Evolutionary conservation across 2,888 invertebrate species (phyloP).

Genomic region (Melinaea menophilus): DNA sequence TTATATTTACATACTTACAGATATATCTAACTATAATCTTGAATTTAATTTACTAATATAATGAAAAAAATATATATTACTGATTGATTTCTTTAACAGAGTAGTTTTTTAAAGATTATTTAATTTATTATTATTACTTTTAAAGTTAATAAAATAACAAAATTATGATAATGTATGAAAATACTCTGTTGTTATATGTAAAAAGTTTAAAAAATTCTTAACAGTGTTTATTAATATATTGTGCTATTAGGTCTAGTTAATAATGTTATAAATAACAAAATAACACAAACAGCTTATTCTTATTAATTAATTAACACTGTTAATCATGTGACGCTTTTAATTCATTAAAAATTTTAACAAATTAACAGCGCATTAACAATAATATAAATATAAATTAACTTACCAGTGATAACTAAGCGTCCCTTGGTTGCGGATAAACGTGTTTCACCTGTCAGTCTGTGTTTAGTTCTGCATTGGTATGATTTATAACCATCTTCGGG

Average conservation of each 20-base stretch:
- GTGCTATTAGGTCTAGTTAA: background rate
- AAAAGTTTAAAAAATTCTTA: constrained; percentile 2
- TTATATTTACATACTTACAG: constrained; percentile 50
- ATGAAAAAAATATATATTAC: background rate
- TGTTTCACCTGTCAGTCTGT: constrained; percentile 94
- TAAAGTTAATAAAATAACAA: background rate
- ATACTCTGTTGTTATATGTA: constrained; percentile 16
- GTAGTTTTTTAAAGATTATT: background rate
- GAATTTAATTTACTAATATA: constrained; percentile 25
- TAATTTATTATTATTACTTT: constrained; percentile 5
- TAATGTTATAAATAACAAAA: background rate
- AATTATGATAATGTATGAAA: constrained; percentile 4
- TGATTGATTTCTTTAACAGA: constrained; percentile 2
- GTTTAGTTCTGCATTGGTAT: constrained; percentile 95
- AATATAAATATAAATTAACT: constrained; percentile 54
- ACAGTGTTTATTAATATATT: constrained; percentile 18
- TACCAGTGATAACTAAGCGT: constrained; percentile 96
- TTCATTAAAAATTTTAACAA: constrained; percentile 26
- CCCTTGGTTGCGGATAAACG: constrained; percentile 95
- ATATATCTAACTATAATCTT: background rate
- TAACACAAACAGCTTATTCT: background rate
- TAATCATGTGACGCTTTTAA: constrained; percentile 26
- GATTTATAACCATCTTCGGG: constrained; percentile 96
- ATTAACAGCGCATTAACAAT: constrained; percentile 33
- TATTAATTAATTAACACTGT: constrained; percentile 21